phyloP scores from a whole-genome alignment of 2,113 vertebrate genomes.

The Cynocephalus volans region DNA sequence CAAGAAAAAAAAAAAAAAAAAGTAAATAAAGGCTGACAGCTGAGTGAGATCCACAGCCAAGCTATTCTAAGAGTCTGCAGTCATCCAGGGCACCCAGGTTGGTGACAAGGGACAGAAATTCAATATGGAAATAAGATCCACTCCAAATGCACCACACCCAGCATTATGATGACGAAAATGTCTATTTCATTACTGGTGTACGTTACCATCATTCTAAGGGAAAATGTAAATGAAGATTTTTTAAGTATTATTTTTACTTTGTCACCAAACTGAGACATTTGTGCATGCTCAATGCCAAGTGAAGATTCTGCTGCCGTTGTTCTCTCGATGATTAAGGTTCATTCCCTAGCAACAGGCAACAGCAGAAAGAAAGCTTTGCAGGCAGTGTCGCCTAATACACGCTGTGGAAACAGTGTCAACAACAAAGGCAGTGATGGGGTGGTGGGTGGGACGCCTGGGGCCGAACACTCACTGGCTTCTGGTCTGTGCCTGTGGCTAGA shows the following conservation, averaged over 20 bases:
- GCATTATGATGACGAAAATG: neutral
- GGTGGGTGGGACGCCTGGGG: accelerated
- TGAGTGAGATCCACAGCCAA: neutral
- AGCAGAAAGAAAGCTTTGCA: neutral
- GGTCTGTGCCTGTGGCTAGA: neutral
- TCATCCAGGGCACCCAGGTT: neutral
- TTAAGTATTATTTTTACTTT: conserved; percentile 11
- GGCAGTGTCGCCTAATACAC: neutral
- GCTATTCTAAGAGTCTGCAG: neutral
- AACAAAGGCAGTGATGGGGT: neutral
- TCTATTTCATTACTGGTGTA: accelerated
- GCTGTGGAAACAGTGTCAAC: neutral
- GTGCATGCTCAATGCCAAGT: neutral
- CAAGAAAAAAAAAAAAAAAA: conserved; percentile 37
- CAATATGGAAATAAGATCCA: neutral
- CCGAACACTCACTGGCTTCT: neutral
- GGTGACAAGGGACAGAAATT: neutral
- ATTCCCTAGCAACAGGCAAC: conserved; percentile 28
- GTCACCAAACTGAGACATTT: neutral
- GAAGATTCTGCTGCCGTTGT: neutral
- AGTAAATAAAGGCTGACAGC: conserved; percentile 57
- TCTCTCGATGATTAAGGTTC: neutral
- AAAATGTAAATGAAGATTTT: neutral
- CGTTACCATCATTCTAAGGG: neutral
- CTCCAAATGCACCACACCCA: neutral